Conservation (phyloP, 23 tunicate genomes). For the Ascidia mentula region DNA sequence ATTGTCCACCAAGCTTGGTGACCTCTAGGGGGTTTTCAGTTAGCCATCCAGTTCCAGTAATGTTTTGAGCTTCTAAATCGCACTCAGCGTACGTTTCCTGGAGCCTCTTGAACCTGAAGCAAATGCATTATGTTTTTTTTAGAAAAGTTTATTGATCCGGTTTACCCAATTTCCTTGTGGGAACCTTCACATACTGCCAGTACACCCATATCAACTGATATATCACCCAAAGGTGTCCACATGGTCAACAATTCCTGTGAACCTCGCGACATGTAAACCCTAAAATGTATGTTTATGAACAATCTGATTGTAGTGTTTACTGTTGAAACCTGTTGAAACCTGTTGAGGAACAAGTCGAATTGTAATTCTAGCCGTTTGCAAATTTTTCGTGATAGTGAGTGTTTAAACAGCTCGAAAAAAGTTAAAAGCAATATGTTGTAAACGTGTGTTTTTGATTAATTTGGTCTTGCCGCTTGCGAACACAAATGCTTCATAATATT, state of each 20-base stretch:
- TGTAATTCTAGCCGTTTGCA: background rate
- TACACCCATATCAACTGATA: conserved; percentile 24
- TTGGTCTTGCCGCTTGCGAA: no score
- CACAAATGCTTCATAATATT: no score
- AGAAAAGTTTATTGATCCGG: background rate
- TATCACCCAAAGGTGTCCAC: conserved; percentile 34
- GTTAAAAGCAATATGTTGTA: no score
- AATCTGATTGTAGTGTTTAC: no score
- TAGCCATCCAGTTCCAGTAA: conserved; percentile 32
- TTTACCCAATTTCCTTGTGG: conserved; percentile 12
- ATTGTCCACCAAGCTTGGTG: conserved; percentile 20
- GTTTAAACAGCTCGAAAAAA: no score
- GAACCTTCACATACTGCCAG: conserved; percentile 33
- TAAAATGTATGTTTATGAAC: background rate
- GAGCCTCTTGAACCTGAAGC: conserved; percentile 13
- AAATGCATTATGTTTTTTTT: background rate
- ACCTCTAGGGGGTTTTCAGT: conserved; percentile 29
- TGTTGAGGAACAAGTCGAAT: background rate
- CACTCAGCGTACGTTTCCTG: conserved; percentile 32
- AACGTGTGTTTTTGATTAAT: no score
- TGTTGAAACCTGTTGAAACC: background rate
- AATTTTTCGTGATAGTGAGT: no score
- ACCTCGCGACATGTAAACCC: conserved; percentile 29
- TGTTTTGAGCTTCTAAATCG: conserved; percentile 24
- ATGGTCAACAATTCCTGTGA: conserved; percentile 17